phyloP scores from a whole-genome alignment of 2,888 invertebrate genomes.

The Pimpla rufipes region DNA sequence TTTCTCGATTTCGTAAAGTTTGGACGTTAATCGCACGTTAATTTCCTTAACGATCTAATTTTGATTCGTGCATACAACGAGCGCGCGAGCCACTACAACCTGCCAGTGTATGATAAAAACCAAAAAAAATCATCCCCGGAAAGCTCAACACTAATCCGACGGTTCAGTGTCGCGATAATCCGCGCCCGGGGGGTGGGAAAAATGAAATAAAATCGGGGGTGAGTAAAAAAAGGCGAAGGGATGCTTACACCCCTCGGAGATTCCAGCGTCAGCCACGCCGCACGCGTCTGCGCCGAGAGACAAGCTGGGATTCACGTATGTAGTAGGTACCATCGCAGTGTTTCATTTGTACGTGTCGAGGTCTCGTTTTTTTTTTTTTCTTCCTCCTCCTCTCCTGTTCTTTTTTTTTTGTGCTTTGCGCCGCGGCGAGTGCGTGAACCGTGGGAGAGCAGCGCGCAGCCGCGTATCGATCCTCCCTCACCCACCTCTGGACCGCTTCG shows the following conservation, averaged over 20 bases:
- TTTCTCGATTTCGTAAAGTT: too few relatives aligned
- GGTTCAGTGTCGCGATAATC: neutral
- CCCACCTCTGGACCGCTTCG: constrained; percentile 63
- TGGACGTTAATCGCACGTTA: too few relatives aligned
- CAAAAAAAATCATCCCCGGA: neutral
- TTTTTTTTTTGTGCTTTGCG: constrained; percentile 29
- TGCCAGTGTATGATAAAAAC: too few relatives aligned
- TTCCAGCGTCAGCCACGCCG: neutral
- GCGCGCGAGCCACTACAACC: too few relatives aligned
- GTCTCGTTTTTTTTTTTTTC: neutral
- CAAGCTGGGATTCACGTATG: neutral
- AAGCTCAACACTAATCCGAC: neutral
- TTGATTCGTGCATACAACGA: too few relatives aligned
- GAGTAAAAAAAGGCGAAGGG: neutral
- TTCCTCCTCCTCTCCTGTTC: neutral
- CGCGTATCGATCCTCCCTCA: constrained; percentile 71
- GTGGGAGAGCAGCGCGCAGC: constrained; percentile 64
- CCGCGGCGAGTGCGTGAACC: constrained; percentile 60
- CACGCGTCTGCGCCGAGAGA: constrained; percentile 5
- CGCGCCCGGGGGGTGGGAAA: neutral
- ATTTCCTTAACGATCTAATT: too few relatives aligned
- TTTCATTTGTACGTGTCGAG: neutral
- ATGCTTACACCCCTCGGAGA: constrained; percentile 11
- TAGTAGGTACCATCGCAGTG: neutral
- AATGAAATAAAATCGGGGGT: neutral